Base-by-base conservation (phyloP, 2,113 vertebrate genomes). In the Misgurnus mizolepis region DNA sequence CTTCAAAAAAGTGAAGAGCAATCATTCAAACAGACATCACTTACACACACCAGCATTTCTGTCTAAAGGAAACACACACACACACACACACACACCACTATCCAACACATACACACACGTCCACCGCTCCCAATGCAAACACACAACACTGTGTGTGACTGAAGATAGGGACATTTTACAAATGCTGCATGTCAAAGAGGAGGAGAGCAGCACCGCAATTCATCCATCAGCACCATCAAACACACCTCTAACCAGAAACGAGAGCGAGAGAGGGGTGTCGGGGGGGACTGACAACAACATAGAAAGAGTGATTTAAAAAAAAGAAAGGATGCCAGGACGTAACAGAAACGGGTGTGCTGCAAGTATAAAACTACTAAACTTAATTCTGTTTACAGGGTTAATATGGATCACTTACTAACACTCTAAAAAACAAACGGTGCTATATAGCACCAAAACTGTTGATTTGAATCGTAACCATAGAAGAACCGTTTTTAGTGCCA, bases 141-240 rank as follows among this genome's bases (percentile, higher is more conserved):
- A 94, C 92, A 91, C 90, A 91, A 90, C 91, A 92, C 89, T 83
- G 88, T 94, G 58, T 39, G 73, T 66, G 75, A 41, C 75, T 77
- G 5, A 47, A 77, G 55, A 58, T n/a, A 41, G 90, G 92, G 95
- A 92, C 94, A 95, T 96, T 96, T 96, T 95, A 96, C 95, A 96
- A 96, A 95, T 94, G 94, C 94, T 94, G 95, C 92, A 93, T 94
- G 95, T 98, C 96, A 98, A 94, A 93, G 93, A 94, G 95, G 93
- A 95, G 95, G 94, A 96, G 95, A 96, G 93, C 94, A 94, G 95
- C 95, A 94, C 94, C 92, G 90, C 90, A 94, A 95, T 95, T 93
- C 95, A 98, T 99, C 96, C 96, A 97, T 98, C 96, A 93, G 87
- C 90, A 81, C 87, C 82, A 95, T 93, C 90, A 94, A 90, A 90